Percentiles rank a stretch among this genome's conserved stretches.
Conservation (phyloP, 2,113 vertebrate genomes). For the Chloebia gouldiae region DNA sequence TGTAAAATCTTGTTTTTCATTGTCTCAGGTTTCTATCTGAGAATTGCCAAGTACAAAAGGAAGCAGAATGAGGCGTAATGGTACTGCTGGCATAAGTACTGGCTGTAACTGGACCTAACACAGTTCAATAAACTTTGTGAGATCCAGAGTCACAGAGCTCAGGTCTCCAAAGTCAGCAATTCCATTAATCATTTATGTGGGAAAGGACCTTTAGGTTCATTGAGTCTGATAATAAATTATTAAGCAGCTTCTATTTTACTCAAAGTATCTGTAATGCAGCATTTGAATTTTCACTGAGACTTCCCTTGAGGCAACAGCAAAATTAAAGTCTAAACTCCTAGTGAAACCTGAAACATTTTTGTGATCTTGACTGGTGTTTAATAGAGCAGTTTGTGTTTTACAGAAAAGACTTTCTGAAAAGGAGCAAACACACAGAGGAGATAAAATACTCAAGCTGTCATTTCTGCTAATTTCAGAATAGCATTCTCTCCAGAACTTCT, state of each 20-base stretch:
- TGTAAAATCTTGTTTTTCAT: neutral
- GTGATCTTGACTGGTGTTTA: neutral
- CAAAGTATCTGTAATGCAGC: neutral
- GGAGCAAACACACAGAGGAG: neutral
- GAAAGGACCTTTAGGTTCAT: neutral
- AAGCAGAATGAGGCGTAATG: neutral
- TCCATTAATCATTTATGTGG: neutral
- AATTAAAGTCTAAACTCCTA: neutral
- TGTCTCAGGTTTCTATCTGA: neutral
- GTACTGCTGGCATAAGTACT: neutral
- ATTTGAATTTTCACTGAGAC: neutral
- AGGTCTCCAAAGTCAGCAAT: neutral
- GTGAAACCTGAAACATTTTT: neutral
- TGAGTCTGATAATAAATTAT: accelerated
- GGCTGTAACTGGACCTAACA: neutral
- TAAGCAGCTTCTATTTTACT: neutral
- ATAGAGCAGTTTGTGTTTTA: neutral
- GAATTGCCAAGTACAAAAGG: neutral
- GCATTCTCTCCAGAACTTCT: neutral
- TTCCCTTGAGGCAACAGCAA: neutral
- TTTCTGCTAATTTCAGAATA: neutral
- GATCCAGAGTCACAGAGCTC: neutral
- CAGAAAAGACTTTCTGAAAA: neutral
- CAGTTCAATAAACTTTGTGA: neutral
- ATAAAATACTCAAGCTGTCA: neutral